Evolutionary conservation across 2,113 vertebrate species (phyloP).

Genomic region (Chloropsis cyanopogon): DNA sequence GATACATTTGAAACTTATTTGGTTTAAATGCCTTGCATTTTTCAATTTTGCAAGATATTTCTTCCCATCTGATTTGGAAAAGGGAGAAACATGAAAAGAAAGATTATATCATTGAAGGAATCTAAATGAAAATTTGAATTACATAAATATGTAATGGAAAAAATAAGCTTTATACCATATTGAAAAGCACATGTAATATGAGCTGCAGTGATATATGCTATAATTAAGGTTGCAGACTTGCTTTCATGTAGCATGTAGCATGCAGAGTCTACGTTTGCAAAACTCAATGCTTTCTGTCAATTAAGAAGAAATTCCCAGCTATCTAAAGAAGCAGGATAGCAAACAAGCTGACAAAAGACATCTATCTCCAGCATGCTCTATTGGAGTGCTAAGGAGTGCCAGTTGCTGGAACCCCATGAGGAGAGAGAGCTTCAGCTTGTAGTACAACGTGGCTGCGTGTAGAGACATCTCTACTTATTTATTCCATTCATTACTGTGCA

Average conservation of each 20-base stretch:
- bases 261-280: background rate
- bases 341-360: background rate
- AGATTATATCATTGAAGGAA: background rate
- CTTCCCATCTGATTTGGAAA: background rate
- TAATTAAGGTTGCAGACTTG: conserved; percentile 17
- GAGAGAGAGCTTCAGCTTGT: background rate
- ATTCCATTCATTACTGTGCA: background rate
- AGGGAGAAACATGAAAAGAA: background rate
- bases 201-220: conserved; percentile 20
- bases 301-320: background rate
- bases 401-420: background rate
- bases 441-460: background rate
- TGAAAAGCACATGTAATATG: conserved; percentile 24
- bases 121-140: conserved; percentile 29
- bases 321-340: background rate
- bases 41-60: conserved; percentile 2
- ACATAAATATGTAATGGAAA: conserved; percentile 16
- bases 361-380: background rate
- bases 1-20: conserved; percentile 5
- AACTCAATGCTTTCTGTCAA: background rate
- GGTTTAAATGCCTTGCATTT: conserved; percentile 1
- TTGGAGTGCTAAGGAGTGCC: background rate
- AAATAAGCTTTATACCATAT: conserved; percentile 6
- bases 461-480: background rate
- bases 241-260: background rate